Conservation (phyloP, 2,113 vertebrate species). For the Uria lomvia region DNA sequence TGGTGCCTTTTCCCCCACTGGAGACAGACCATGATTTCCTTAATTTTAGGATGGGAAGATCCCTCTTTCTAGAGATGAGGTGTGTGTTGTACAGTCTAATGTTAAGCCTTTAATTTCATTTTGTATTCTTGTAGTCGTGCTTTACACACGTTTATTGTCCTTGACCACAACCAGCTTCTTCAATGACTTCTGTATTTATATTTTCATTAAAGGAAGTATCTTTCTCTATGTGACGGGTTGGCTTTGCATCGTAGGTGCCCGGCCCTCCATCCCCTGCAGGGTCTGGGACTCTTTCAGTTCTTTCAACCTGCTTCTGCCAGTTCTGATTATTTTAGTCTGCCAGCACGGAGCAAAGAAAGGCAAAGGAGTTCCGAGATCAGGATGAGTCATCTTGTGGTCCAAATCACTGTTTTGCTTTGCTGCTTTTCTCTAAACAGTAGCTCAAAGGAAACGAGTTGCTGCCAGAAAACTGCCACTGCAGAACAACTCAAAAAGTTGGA, state of each 20-base stretch:
- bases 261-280: neutral
- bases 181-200: neutral
- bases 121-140: neutral
- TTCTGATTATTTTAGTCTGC: neutral
- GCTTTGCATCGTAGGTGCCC: neutral
- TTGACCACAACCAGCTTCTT: neutral
- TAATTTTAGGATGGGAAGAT: neutral
- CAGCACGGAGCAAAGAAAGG: neutral
- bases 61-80: neutral
- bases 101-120: neutral
- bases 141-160: neutral
- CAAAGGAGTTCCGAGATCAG: neutral
- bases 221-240: neutral
- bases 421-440: neutral
- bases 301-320: neutral
- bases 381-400: neutral
- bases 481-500: neutral
- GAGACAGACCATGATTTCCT: neutral
- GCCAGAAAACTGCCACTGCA: neutral
- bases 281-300: neutral
- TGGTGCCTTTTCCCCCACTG: neutral
- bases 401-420: neutral
- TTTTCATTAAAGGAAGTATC: neutral
- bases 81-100: neutral
- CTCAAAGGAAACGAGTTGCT: neutral